Evolutionary conservation across 2,797 vertebrate species (phyloP), one percentile per base, ranked within the genome.

Genomic region (Coendou prehensilis): DNA sequence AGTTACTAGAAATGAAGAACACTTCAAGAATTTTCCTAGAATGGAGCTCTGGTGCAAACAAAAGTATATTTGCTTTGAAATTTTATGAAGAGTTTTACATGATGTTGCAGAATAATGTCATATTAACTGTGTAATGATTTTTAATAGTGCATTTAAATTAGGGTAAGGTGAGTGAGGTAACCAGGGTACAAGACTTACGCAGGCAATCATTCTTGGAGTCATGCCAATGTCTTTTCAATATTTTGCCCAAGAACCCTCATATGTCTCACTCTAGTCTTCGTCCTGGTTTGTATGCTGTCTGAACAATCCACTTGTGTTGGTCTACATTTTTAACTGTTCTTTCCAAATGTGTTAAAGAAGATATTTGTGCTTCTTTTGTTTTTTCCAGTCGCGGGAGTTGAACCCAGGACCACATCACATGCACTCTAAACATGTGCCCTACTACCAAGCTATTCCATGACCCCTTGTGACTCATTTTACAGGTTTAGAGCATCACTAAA

Each of bases 361-460:
- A 61, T 56, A 33, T 52, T 54, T 33, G 23, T 37, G 7, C 8
- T 6, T 33, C 28, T 47, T 59, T 91, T 57, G 26, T 83, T 30
- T 33, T 8, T 63, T 63, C 63, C 30, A 45, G 18, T 30, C 2
- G 18, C 5, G 30, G 28, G 9, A 33, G 30, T 84, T 50, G 59
- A 50, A 50, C 28, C 17, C 45, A 50, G 3, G 9, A 50, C 6
- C 73, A 28, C 14, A 45, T 54, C 47, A 78, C 15, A 20, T 7
- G 17, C 28, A 47, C 13, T 7, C 14, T 47, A 63, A 47, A 20
- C 26, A 30, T 33, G 18, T 33, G 17, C 47, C 15, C 15, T 20
- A 20, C 2, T 1, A 20, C 50, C 7, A 14, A n/a, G 17, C 17
- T 33, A 54, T 20, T 0, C 14, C 17, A 1, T 6, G 28, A 33